Percentiles rank a stretch among this genome's conserved stretches.
Evolutionary conservation across 2,888 invertebrate species (phyloP).

Genomic region (Acleris holmiana): DNA sequence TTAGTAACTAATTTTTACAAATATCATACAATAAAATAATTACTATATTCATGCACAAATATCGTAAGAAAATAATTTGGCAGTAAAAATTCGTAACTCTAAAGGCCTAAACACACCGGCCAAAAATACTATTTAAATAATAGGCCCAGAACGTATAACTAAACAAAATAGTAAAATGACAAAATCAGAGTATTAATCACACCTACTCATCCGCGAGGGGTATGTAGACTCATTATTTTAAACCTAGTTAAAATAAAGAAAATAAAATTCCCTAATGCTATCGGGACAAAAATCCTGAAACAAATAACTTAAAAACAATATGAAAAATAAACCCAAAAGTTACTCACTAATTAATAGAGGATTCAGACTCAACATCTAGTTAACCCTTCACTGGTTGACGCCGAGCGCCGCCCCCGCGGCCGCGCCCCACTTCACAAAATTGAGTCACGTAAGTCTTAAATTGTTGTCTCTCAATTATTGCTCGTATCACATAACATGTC

Average conservation of each 20-base stretch:
- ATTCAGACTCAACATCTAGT: conserved; percentile 78
- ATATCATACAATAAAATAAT: conserved; percentile 83
- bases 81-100: conserved; percentile 84
- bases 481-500: conserved; percentile 81
- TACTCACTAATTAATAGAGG: conserved; percentile 83
- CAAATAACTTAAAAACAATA: conserved; percentile 84
- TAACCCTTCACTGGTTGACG: conserved; percentile 53
- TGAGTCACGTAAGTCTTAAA: conserved; percentile 65
- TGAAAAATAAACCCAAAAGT: conserved; percentile 83
- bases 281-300: conserved; percentile 84
- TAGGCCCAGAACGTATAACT: conserved; percentile 80
- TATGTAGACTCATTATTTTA: conserved; percentile 73
- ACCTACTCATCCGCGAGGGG: conserved; percentile 74
- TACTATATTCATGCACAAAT: conserved; percentile 84
- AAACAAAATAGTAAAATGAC: conserved; percentile 81
- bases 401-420: conserved; percentile 40
- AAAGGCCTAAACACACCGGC: conserved; percentile 82
- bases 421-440: conserved; percentile 55
- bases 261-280: conserved; percentile 85
- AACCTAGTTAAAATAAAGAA: conserved; percentile 80
- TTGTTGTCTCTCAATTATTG: conserved; percentile 79
- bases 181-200: conserved; percentile 82
- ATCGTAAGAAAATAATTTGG: conserved; percentile 84
- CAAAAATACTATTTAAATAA: conserved; percentile 81
- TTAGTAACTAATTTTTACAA: conserved; percentile 80